Percentiles rank a stretch among this genome's conserved stretches.
Conservation (phyloP, 2,113 vertebrate species). For the Poeciliopsis prolifica region DNA sequence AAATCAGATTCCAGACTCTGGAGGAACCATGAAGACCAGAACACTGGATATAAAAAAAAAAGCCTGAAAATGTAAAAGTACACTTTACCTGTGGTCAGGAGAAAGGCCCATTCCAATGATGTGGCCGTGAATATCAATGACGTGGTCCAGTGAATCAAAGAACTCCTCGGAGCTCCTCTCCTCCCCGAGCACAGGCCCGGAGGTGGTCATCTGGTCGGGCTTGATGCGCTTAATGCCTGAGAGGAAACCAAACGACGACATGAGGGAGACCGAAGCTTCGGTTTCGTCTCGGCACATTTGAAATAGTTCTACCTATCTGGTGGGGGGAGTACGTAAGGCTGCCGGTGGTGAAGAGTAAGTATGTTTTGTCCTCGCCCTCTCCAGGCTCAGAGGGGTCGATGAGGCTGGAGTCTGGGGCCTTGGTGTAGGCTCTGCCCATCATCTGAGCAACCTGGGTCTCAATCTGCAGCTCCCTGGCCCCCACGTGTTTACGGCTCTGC, state of each 20-base stretch:
- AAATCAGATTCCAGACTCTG: too few relatives aligned
- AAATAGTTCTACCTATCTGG: conserved; percentile 87
- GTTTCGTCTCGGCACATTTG: not conserved
- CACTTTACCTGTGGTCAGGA: conserved; percentile 90
- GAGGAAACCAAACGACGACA: not conserved
- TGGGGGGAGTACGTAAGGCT: conserved; percentile 97
- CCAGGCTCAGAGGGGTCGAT: conserved; percentile 53
- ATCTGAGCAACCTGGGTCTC: conserved; percentile 88
- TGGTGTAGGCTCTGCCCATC: conserved; percentile 85
- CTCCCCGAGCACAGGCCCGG: conserved; percentile 90
- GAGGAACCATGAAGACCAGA: too few relatives aligned
- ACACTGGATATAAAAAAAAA: too few relatives aligned
- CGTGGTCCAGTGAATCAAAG: conserved; percentile 94
- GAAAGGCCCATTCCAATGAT: conserved; percentile 98
- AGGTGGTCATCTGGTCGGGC: conserved; percentile 95
- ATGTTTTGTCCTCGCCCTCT: conserved; percentile 83
- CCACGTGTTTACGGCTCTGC: conserved; percentile 63
- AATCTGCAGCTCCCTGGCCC: conserved; percentile 75
- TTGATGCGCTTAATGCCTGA: conserved; percentile 94
- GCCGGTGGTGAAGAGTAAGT: conserved; percentile 96
- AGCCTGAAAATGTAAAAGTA: too few relatives aligned
- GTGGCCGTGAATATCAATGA: conserved; percentile 95
- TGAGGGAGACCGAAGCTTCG: not conserved
- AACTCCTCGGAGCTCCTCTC: conserved; percentile 90
- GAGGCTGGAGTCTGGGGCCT: conserved; percentile 74